Evolutionary conservation across 2,113 vertebrate species (phyloP).

Genomic region (Elanoides forficatus): DNA sequence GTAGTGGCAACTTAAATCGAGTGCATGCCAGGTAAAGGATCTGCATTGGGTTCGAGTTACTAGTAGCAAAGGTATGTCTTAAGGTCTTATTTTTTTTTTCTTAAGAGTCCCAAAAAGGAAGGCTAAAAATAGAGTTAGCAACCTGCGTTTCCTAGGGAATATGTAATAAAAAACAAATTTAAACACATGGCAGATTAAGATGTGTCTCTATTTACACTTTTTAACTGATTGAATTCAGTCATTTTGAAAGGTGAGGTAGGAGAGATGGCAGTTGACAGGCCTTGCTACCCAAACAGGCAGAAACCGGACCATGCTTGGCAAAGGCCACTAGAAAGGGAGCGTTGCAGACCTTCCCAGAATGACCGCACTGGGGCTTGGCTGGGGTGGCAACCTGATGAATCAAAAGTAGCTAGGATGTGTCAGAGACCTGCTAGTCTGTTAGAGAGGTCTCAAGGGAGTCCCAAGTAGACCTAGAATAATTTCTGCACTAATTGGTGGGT

Average conservation of each 20-base stretch:
- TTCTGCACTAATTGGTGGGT: not conserved
- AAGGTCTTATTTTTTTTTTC: not conserved
- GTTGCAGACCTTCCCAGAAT: not conserved
- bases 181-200: not conserved
- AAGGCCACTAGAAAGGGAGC: not conserved
- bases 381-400: not conserved
- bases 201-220: not conserved
- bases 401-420: not conserved
- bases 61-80: not conserved
- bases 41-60: not conserved
- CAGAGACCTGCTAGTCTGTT: not conserved
- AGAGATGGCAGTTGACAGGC: not conserved
- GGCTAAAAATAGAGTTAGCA: constrained; percentile 10
- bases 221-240: not conserved
- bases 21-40: not conserved
- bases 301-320: not conserved
- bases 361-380: not conserved
- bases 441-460: not conserved
- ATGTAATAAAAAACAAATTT: not conserved
- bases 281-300: not conserved
- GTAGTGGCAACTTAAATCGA: not conserved
- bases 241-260: not conserved
- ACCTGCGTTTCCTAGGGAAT: not conserved
- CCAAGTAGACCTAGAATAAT: not conserved
- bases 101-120: not conserved